Conservation (phyloP, 2,113 vertebrate species). For the Euleptes europaea region DNA sequence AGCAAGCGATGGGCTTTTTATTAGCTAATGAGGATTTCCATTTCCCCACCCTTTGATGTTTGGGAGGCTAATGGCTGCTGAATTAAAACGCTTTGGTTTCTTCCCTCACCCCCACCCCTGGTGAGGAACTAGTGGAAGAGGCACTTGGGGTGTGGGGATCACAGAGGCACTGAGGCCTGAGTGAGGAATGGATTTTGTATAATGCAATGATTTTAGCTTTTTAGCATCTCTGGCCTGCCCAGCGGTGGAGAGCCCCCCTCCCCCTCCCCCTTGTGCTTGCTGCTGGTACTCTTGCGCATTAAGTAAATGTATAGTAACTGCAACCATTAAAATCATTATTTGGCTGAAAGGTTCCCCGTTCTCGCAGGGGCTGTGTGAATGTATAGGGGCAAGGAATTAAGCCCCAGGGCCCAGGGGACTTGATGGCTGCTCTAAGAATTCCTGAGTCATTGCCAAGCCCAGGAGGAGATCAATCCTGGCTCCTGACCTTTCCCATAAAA, state of each 20-base stretch:
- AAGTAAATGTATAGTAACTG: not conserved
- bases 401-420: not conserved
- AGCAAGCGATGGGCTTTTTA: constrained; percentile 69
- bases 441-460: not conserved
- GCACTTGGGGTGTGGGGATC: not conserved
- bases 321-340: not conserved
- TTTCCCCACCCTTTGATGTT: constrained; percentile 64
- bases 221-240: not conserved
- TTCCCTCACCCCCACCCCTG: not conserved
- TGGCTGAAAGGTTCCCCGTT: not conserved
- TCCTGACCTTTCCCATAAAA: not conserved
- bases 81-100: constrained; percentile 47
- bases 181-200: not conserved
- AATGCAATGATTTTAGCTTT: not conserved
- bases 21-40: constrained; percentile 74
- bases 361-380: not conserved
- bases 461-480: not conserved
- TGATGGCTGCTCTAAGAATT: not conserved
- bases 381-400: not conserved
- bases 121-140: not conserved
- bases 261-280: not conserved
- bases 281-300: not conserved
- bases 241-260: too few species aligned
- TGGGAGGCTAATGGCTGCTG: constrained; percentile 55
- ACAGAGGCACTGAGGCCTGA: not conserved